These are phyloP conservation scores for Cnemophilus loriae DNA, from an alignment of 2,113 vertebrate genomes.

Conservation along the genomic window DNA sequence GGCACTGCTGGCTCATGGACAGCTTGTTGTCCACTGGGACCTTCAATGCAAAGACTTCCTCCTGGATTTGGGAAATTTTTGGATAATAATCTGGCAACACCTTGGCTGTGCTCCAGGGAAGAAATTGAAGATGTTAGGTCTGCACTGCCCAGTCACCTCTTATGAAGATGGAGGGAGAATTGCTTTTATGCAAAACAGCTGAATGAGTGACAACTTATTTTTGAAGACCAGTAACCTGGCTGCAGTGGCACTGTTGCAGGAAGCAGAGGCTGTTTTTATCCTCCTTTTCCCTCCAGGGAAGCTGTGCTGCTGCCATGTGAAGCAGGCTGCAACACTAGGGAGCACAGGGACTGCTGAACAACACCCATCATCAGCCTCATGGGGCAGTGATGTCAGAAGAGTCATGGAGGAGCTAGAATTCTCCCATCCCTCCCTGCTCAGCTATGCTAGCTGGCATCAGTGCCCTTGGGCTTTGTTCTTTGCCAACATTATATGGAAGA, in stretches of 20 bases:
- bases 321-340: neutral
- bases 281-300: neutral
- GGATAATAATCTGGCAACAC: neutral
- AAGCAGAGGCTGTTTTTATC: neutral
- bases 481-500: neutral
- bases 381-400: neutral
- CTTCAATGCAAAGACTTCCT: neutral
- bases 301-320: neutral
- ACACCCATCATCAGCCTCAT: accelerated
- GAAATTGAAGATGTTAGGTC: neutral
- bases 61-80: neutral
- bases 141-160: neutral
- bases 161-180: neutral
- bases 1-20: neutral
- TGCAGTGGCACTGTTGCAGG: neutral
- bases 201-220: neutral
- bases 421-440: neutral
- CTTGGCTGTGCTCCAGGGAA: neutral
- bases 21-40: neutral
- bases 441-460: neutral
- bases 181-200: neutral
- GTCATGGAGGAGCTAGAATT: neutral
- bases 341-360: neutral
- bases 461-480: neutral
- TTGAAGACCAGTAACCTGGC: neutral